phyloP scores from a whole-genome alignment of 2,797 vertebrate species.

The Lemur catta region DNA sequence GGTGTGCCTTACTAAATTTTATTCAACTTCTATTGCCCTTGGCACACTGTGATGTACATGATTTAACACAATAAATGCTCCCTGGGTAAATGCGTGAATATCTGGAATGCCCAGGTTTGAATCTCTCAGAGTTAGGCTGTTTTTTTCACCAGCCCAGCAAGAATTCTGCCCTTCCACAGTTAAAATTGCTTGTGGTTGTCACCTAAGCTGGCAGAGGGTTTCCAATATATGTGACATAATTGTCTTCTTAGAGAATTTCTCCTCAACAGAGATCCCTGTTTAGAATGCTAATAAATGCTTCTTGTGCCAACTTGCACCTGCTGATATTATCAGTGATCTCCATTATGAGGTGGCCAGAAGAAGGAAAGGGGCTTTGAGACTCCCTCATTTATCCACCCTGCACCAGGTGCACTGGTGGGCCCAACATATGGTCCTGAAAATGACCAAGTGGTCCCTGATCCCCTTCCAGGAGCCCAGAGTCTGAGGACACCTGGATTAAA shows the following conservation, averaged over 20 bases:
- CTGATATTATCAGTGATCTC: neutral
- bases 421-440: neutral
- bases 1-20: no score
- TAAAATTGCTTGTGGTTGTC: neutral
- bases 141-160: no score
- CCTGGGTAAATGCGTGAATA: no score
- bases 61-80: no score
- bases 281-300: no score
- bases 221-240: neutral
- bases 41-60: no score
- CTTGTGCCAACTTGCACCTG: neutral
- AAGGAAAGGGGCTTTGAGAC: neutral
- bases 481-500: neutral
- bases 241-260: no score
- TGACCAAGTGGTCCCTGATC: neutral
- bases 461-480: neutral
- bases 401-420: neutral
- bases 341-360: neutral
- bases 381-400: neutral
- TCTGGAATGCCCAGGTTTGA: no score
- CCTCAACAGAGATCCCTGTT: no score
- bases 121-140: no score
- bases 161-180: neutral
- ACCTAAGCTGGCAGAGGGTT: neutral
- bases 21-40: no score